phyloP scores from a whole-genome alignment of 2,888 invertebrate species.

The Oxytorus armatus region DNA sequence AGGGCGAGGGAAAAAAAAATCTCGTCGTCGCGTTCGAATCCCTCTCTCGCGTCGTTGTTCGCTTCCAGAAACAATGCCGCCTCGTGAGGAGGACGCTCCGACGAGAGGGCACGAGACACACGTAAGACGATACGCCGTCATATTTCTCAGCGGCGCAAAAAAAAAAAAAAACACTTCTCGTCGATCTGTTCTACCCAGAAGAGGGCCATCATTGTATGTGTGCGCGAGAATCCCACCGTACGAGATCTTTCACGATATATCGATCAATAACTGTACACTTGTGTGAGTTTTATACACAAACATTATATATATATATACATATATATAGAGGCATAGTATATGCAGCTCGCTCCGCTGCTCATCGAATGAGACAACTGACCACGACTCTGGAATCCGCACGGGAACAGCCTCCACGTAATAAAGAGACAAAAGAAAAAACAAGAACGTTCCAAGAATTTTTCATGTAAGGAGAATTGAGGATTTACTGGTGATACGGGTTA shows the following conservation, averaged over 20 bases:
- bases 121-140: conserved; percentile 65
- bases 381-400: conserved; percentile 39
- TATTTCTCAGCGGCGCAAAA: conserved; percentile 53
- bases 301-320: conserved; percentile 8
- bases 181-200: conserved; percentile 42
- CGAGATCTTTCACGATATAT: conserved; percentile 44
- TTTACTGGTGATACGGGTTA: background rate
- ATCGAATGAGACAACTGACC: conserved; percentile 64
- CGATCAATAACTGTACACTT: conserved; percentile 24
- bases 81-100: conserved; percentile 8
- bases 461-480: background rate
- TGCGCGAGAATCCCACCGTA: conserved; percentile 4
- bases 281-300: background rate
- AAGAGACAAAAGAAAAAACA: conserved; percentile 32
- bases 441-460: conserved; percentile 21
- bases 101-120: conserved; percentile 54
- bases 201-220: conserved; percentile 33
- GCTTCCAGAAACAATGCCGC: conserved; percentile 60
- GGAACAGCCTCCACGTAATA: conserved; percentile 35
- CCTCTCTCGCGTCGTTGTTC: conserved; percentile 41
- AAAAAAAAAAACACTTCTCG: conserved; percentile 35
- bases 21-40: conserved; percentile 35
- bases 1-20: conserved; percentile 37
- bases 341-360: conserved; percentile 54
- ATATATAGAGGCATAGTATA: background rate